phyloP scores from a whole-genome alignment of 2,797 vertebrate species.

The Pangasius sanitwongsei region DNA sequence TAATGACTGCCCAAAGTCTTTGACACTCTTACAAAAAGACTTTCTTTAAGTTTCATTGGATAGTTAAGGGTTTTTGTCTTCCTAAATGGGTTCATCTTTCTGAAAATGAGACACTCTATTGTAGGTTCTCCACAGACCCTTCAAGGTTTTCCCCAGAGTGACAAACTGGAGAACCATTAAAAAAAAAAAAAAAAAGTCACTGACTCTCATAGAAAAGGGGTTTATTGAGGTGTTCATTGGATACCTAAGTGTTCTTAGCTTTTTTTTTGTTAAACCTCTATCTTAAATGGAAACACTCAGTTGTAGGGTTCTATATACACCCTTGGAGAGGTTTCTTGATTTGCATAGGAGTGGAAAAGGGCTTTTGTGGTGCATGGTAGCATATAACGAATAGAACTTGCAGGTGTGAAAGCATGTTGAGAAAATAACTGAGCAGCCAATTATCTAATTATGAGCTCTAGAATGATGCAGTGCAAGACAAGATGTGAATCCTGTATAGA shows the following conservation, averaged over 20 bases:
- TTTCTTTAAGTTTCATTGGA: not conserved
- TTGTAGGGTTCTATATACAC: not conserved
- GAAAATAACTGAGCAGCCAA: not conserved
- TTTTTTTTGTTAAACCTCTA: not conserved
- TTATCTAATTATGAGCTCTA: not conserved
- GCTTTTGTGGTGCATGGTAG: not conserved
- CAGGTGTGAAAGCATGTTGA: not conserved
- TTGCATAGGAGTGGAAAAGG: not conserved
- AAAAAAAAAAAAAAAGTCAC: not conserved
- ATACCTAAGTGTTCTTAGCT: not conserved
- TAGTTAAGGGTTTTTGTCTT: not conserved
- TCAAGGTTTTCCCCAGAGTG: not conserved
- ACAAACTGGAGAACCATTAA: not conserved
- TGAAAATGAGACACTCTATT: not conserved
- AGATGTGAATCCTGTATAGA: not conserved
- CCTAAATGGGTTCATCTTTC: not conserved
- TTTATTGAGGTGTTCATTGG: not conserved
- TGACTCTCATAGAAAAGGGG: not conserved
- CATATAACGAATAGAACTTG: not conserved
- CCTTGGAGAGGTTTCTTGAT: not conserved
- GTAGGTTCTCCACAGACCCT: not conserved
- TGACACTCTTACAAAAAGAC: not conserved
- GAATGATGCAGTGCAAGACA: not conserved
- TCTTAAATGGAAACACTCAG: not conserved
- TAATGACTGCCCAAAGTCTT: not conserved